These are phyloP conservation scores for Podarcis raffonei DNA, from an alignment of 2,113 vertebrate genomes.

Conservation along the genomic window DNA sequence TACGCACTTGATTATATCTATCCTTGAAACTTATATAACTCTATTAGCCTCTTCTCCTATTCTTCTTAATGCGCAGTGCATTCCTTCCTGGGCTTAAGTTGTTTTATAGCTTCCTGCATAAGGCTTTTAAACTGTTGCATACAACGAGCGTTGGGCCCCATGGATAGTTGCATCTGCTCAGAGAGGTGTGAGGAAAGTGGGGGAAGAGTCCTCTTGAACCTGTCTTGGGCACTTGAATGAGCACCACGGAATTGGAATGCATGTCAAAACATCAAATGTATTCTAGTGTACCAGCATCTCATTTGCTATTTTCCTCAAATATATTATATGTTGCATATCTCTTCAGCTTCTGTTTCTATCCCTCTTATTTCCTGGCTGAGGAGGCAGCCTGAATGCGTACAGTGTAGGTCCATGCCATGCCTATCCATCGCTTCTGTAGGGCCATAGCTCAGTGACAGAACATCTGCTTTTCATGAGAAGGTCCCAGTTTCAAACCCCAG, in stretches of 20 bases:
- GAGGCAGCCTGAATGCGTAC: background rate
- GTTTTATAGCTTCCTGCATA: constrained; percentile 64
- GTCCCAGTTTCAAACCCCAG: no score
- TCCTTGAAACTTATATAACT: constrained; percentile 83
- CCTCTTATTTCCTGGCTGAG: background rate
- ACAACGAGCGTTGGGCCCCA: constrained; percentile 1
- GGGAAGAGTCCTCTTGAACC: background rate
- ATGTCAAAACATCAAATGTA: background rate
- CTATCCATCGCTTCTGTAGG: background rate
- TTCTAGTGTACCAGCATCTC: background rate
- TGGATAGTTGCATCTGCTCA: background rate
- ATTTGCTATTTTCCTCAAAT: background rate
- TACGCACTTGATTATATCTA: constrained; percentile 82
- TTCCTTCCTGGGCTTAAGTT: constrained; percentile 70
- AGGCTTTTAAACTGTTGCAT: constrained; percentile 69
- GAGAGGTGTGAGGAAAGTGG: background rate
- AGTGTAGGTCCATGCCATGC: background rate
- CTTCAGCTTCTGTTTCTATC: background rate
- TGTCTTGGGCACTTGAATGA: background rate
- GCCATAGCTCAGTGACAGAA: no score
- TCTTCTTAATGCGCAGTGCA: constrained; percentile 73
- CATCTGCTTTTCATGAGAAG: no score
- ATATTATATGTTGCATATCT: background rate
- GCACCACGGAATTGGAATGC: background rate
- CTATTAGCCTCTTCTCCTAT: constrained; percentile 79